Conservation (phyloP, 2,888 invertebrate species). For the Callosobruchus maculatus region DNA sequence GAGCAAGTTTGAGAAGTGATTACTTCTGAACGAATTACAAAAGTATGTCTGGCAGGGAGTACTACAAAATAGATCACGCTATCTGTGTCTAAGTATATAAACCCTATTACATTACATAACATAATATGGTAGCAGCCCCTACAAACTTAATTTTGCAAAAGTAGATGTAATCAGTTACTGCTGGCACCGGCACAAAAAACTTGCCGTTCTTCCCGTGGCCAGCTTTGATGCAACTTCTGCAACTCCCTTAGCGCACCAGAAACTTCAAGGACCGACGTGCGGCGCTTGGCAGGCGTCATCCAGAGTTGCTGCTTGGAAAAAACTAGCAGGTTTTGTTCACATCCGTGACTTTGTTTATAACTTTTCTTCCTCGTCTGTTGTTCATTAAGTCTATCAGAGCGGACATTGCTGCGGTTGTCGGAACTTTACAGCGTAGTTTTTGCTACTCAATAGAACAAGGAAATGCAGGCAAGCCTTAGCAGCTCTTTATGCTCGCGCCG, state of each 20-base stretch:
- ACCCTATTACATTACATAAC: too few species aligned
- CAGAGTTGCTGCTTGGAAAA: background rate
- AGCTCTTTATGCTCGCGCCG: too few species aligned
- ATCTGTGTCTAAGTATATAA: too few species aligned
- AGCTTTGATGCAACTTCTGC: background rate
- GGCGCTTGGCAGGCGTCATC: background rate
- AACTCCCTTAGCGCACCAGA: background rate
- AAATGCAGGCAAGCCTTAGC: background rate
- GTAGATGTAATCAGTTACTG: background rate
- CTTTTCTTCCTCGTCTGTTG: background rate
- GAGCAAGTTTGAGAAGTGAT: too few species aligned
- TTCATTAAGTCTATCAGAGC: background rate
- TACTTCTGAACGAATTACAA: too few species aligned
- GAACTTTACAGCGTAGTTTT: background rate
- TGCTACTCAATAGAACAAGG: background rate
- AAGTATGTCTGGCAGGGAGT: too few species aligned
- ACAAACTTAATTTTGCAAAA: background rate
- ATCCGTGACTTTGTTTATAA: background rate
- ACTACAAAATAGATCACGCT: too few species aligned
- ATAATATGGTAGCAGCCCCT: too few species aligned
- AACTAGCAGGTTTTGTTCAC: background rate
- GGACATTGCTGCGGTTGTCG: background rate
- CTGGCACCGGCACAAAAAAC: background rate
- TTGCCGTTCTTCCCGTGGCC: background rate
- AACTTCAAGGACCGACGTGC: background rate